Evolutionary conservation across 2,797 vertebrate genomes (phyloP), one percentile per base, ranked within the genome.

Genomic region (Hemitrygon akajei): DNA sequence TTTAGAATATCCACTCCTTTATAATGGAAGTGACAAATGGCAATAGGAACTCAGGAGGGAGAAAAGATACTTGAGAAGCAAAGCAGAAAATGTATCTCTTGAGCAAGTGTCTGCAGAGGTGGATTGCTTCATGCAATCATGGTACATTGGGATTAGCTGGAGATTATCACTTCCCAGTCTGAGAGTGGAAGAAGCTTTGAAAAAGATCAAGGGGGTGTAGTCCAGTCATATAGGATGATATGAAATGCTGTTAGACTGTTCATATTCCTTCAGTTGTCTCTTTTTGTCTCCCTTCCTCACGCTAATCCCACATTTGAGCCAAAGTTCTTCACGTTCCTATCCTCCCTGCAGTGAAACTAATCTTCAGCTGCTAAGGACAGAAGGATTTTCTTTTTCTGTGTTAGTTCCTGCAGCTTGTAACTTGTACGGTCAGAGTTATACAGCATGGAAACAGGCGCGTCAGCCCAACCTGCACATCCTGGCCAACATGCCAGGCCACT

Each of bases 191-290:
- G 22, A 56, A 22, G 58, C 22, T 27, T 58, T 84, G 30, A 84
- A 84, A 84, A 84, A 58, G 47, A 58, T 56, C 30, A 22, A 84
- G 22, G 47, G 25, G 47, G 27, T 84, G 27, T 84, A 47, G 56
- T 84, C 47, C 81, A 84, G 58, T 84, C 25, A 27, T 56, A 84
- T 12, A 84, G 81, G 56, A 84, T 40, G 81, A 84, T 84, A 84
- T 58, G 20, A 58, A 56, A 56, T 84, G 47, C 47, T 84, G 7
- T 56, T 82, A 82, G 30, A 25, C 10, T 84, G 40, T 84, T 58
- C 47, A 56, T 12, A 25, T 84, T 84, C 47, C 47, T 11, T 58
- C 81, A 84, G 81, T 56, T 84, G 81, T 84, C 47, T 58, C 47
- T 58, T 22, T 84, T 22, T 84, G 81, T 84, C 81, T 47, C 1